phyloP scores from a whole-genome alignment of 2,888 invertebrate species.

The Ochropleura leucogaster region DNA sequence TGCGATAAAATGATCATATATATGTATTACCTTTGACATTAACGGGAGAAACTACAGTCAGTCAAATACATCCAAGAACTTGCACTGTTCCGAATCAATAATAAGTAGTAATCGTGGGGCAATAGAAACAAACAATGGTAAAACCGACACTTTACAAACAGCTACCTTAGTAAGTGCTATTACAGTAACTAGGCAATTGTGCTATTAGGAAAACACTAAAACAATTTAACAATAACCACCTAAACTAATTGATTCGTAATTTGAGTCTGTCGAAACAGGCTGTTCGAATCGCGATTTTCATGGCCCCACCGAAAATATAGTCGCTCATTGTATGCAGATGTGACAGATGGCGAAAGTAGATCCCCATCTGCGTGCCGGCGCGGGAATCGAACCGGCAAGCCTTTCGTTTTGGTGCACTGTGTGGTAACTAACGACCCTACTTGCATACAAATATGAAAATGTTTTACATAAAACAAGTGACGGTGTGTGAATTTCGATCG shows the following conservation, averaged over 20 bases:
- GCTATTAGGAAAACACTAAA: conserved; percentile 50
- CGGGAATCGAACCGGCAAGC: conserved; percentile 86
- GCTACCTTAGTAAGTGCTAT: conserved; percentile 17
- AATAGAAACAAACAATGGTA: conserved; percentile 29
- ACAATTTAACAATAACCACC: conserved; percentile 46
- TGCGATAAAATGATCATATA: no score
- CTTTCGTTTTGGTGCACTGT: conserved; percentile 73
- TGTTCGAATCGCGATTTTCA: conserved; percentile 57
- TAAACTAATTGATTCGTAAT: conserved; percentile 52
- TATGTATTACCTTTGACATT: no score
- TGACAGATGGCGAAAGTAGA: conserved; percentile 86
- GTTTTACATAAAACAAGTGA: conserved; percentile 39
- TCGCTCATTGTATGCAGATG: conserved; percentile 86
- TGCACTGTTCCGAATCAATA: no score
- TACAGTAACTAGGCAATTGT: conserved; percentile 49
- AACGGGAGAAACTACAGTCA: no score
- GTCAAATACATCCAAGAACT: no score
- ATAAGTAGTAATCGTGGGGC: neutral
- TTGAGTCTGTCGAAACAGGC: conserved; percentile 31
- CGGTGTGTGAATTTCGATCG: conserved; percentile 45
- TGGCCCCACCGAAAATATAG: conserved; percentile 66
- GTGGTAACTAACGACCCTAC: conserved; percentile 67
- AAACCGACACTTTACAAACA: conserved; percentile 26
- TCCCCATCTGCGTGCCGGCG: conserved; percentile 72
- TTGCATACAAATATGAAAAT: conserved; percentile 53